Evolutionary conservation across 2,797 vertebrate species (phyloP).

Genomic region (Chelidonichthys spinosus): DNA sequence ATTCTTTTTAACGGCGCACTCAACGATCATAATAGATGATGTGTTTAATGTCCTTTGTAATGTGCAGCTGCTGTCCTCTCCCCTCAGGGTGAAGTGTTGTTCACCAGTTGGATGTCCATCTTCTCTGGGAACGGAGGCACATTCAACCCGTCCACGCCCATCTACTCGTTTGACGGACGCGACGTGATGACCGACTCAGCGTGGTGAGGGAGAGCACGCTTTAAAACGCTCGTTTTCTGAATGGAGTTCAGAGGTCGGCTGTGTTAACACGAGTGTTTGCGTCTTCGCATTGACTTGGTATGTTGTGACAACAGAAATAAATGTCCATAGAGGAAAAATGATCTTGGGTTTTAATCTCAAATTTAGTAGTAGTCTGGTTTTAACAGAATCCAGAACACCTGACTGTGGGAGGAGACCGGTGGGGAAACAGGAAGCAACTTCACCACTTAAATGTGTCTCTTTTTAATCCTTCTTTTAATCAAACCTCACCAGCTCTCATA

Average conservation of each 20-base stretch:
- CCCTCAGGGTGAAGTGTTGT: constrained; percentile 90
- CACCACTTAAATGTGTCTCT: neutral
- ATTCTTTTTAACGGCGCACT: neutral
- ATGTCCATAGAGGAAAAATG: too few relatives aligned
- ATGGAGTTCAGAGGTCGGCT: too few relatives aligned
- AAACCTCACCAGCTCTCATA: neutral
- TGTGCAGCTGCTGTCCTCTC: neutral
- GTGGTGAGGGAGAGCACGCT: constrained; percentile 85
- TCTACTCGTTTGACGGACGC: constrained; percentile 94
- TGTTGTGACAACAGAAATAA: too few relatives aligned
- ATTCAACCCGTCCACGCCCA: constrained; percentile 86
- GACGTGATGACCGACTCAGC: constrained; percentile 89
- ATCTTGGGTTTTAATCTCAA: too few relatives aligned
- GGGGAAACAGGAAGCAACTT: neutral
- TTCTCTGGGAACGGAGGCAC: constrained; percentile 90
- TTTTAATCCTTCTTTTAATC: neutral
- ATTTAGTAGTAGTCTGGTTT: neutral
- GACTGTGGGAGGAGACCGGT: neutral
- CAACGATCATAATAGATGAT: neutral
- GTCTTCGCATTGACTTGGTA: too few relatives aligned
- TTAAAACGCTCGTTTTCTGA: too few relatives aligned
- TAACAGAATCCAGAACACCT: neutral
- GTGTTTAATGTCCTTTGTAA: neutral
- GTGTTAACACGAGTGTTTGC: too few relatives aligned
- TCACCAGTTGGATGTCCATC: constrained; percentile 91